Evolutionary conservation across 2,113 vertebrate species (phyloP), one percentile per base, ranked within the genome.

Genomic region (Nesogale talazaci): DNA sequence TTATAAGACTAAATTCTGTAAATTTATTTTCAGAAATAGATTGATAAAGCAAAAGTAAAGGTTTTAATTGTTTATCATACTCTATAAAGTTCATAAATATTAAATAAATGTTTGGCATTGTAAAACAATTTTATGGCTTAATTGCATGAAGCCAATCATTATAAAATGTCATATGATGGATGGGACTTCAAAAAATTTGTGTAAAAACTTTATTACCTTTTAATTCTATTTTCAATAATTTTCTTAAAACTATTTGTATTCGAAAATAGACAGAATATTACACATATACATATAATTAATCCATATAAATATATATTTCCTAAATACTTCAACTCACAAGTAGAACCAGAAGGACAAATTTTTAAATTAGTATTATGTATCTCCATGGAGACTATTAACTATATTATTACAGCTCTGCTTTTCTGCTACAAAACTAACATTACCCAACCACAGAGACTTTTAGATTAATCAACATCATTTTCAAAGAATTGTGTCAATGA

Each of bases 401-500:
- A 23, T 80, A 88, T 83, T 38, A 74, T 92, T 75, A 74, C 20
- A 94, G 75, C 88, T 88, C 0, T 93, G 93, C 96, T 14, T 84
- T 38, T 40, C 34, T 74, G 27, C 59, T 91, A 63, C 6, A 80
- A 9, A 79, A 19, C 56, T 92, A 17, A 92, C 63, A 40, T 4
- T 20, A 89, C 15, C 65, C 88, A 90, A 92, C 57, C 3, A 89
- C 72, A 79, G 25, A 79, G 29, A 85, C 56, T 69, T 69, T 46
- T 0, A 40, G 31, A 92, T 67, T 84, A 57, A 1, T 52, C 67
- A 70, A 52, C 42, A 77, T 59, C 86, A 40, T 5, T 90, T 95
- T 72, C 34, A 69, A 84, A 36, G 56, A 65, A 81, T 59, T 4
- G 38, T 15, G 36, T 69, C 22, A 6, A 2, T 5, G 69, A 19